Evolutionary conservation across 1,140 invertebrate species (phyloP).

Genomic region (Drosophila orosa): DNA sequence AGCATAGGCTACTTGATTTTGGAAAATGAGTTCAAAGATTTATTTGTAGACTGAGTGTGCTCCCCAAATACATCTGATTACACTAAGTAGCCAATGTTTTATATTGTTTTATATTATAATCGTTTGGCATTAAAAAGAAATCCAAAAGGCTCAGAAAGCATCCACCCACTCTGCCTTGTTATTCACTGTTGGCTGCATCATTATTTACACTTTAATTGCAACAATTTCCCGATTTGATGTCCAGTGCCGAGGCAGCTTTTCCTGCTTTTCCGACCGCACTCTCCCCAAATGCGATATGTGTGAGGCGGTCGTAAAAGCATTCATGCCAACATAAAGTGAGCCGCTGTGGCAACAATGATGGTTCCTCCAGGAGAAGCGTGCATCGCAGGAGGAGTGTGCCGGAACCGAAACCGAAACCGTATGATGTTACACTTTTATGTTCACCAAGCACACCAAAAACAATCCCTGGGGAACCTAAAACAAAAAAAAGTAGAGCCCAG

Average conservation of each 20-base stretch:
- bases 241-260: constrained; percentile 11
- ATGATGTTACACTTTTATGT: constrained; percentile 72
- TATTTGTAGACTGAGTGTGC: too few relatives aligned
- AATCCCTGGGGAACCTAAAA: constrained; percentile 31
- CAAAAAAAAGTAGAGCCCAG: constrained; percentile 1
- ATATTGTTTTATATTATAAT: too few relatives aligned
- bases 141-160: neutral
- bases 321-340: constrained; percentile 60
- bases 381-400: constrained; percentile 16
- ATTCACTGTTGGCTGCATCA: constrained; percentile 62
- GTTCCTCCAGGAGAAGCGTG: constrained; percentile 21
- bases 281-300: constrained; percentile 8
- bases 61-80: neutral
- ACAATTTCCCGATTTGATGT: constrained; percentile 69
- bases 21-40: neutral
- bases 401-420: constrained; percentile 22
- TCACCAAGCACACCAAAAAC: constrained; percentile 50
- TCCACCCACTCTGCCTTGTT: neutral
- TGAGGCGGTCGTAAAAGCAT: constrained; percentile 55
- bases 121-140: neutral
- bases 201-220: constrained; percentile 77
- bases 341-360: constrained; percentile 53
- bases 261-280: constrained; percentile 5
- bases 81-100: neutral
- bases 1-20: neutral